Percentiles rank a stretch among this genome's conserved stretches.
phyloP scores from a whole-genome alignment of 2,797 vertebrate species.

The Arvicola amphibius region DNA sequence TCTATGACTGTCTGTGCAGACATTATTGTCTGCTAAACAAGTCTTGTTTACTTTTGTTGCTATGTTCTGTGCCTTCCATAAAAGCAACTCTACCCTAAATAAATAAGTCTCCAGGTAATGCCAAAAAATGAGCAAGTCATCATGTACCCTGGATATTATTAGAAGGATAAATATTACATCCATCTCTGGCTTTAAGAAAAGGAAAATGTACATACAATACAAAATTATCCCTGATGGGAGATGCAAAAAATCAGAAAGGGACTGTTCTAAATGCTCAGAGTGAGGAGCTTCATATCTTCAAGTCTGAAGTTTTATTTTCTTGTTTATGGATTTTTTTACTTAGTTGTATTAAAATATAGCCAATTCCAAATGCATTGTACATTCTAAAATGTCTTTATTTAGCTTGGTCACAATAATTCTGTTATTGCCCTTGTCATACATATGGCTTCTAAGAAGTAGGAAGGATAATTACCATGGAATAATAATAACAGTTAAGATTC shows the following conservation, averaged over 20 bases:
- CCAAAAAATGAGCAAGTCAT: slow-evolving; percentile 33
- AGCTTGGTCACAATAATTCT: background rate
- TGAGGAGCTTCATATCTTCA: background rate
- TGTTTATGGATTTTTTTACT: slow-evolving; percentile 23
- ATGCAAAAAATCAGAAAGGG: background rate
- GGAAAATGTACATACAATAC: background rate
- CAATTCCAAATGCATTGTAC: background rate
- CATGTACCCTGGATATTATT: background rate
- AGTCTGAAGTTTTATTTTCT: slow-evolving; percentile 34
- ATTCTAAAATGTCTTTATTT: slow-evolving; percentile 13
- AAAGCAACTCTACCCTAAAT: background rate
- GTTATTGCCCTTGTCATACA: background rate
- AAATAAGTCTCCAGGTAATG: background rate
- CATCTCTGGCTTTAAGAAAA: background rate
- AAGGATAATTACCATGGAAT: background rate
- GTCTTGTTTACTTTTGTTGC: background rate
- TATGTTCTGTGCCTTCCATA: background rate
- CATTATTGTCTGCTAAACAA: background rate
- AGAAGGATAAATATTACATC: slow-evolving; percentile 9
- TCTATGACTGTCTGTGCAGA: background rate
- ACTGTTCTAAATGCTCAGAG: background rate
- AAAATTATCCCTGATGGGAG: background rate
- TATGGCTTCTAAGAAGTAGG: background rate
- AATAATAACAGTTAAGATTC: background rate
- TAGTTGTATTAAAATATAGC: background rate